phyloP scores from a whole-genome alignment of 2,888 invertebrate genomes.

The Chironomus tentans region DNA sequence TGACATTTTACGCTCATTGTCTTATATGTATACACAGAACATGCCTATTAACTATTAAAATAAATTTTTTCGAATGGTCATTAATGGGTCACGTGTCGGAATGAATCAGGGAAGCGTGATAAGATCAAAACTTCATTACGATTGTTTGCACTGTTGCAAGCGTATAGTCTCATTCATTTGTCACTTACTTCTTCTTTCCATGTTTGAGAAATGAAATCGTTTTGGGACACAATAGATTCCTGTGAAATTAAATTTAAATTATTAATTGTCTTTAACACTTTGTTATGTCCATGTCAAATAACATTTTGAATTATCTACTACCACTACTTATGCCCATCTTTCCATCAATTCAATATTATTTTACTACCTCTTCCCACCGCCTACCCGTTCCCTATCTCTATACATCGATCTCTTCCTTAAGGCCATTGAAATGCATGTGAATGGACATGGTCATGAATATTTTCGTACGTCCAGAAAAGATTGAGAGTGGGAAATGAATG shows the following conservation, averaged over 20 bases:
- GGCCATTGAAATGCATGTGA: not conserved
- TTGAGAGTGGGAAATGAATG: not conserved
- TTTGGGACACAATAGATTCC: not conserved
- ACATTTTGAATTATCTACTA: slow-evolving; percentile 14
- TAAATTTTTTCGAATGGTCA: slow-evolving; percentile 22
- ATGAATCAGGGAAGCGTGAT: slow-evolving; percentile 24
- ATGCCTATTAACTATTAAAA: slow-evolving; percentile 25
- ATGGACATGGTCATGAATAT: not conserved
- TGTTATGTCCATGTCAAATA: slow-evolving; percentile 16
- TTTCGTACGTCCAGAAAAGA: not conserved
- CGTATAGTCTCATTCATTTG: not conserved
- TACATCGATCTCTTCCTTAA: not conserved
- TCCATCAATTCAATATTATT: no score
- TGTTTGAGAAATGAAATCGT: not conserved
- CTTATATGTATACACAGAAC: not conserved
- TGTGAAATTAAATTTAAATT: slow-evolving; percentile 26
- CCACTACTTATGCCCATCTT: not conserved
- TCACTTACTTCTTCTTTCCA: not conserved
- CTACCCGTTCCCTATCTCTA: no score
- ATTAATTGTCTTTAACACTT: slow-evolving; percentile 27
- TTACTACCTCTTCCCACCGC: no score
- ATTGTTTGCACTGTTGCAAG: not conserved
- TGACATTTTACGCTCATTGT: not conserved
- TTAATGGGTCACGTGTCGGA: slow-evolving; percentile 25
- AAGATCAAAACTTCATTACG: slow-evolving; percentile 17